Conservation (phyloP, 64 coral and sea anemone species). For the Stylophora pistillata region DNA sequence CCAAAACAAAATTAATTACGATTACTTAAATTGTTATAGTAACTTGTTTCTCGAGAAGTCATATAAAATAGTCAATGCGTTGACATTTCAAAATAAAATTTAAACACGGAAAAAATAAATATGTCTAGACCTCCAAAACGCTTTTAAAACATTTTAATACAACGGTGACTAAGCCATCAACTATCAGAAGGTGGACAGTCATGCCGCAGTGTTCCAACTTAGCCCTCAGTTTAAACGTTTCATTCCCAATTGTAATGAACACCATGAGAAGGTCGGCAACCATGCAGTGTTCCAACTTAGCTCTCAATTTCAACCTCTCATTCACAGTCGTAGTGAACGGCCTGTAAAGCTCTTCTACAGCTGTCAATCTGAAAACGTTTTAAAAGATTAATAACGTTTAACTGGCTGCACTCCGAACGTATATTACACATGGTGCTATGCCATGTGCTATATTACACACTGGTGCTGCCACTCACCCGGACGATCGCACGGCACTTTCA, state of each 20-base stretch:
- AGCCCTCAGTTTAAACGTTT: too few relatives aligned
- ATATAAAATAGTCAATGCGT: background rate
- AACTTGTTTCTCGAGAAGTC: background rate
- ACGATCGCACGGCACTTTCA: too few relatives aligned
- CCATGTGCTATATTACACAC: too few relatives aligned
- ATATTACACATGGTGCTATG: too few relatives aligned
- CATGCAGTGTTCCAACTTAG: too few relatives aligned
- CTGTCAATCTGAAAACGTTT: background rate
- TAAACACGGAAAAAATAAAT: background rate
- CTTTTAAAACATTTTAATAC: too few relatives aligned
- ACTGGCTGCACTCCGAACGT: background rate
- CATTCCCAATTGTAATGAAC: too few relatives aligned
- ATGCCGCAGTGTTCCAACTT: too few relatives aligned
- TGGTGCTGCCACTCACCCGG: too few relatives aligned
- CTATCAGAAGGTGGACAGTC: too few relatives aligned
- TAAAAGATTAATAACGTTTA: background rate
- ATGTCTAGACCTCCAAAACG: background rate
- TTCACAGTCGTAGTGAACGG: background rate
- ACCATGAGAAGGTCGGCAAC: too few relatives aligned
- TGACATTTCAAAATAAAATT: constrained; percentile 5
- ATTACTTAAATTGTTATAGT: background rate
- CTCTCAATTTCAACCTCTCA: background rate
- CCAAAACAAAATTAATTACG: background rate
- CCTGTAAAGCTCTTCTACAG: background rate
- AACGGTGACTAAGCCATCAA: too few relatives aligned